A percentile compares a stretch with the other conserved stretches of the same genome.
Evolutionary conservation across 1,140 invertebrate genomes (phyloP).

Genomic region (Idris sp.): DNA sequence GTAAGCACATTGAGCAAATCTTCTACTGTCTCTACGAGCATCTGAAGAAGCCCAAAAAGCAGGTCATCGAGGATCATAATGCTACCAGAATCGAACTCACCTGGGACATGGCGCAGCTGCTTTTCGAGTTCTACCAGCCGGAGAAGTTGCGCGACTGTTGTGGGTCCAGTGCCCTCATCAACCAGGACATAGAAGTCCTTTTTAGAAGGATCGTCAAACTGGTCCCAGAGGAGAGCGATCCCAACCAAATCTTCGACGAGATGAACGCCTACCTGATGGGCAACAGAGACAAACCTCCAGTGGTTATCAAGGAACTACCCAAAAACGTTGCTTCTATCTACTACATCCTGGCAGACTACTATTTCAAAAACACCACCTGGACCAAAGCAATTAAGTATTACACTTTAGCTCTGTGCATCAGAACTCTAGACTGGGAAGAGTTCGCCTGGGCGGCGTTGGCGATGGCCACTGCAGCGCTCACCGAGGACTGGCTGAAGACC

Average conservation of each 20-base stretch:
- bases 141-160: slow-evolving; percentile 89
- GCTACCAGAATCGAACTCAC: slow-evolving; percentile 84
- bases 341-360: slow-evolving; percentile 93
- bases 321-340: slow-evolving; percentile 86
- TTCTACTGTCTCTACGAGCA: slow-evolving; percentile 93
- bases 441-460: slow-evolving; percentile 96
- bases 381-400: slow-evolving; percentile 89
- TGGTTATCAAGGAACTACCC: slow-evolving; percentile 74
- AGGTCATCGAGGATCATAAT: slow-evolving; percentile 89
- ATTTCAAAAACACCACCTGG: slow-evolving; percentile 89
- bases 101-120: slow-evolving; percentile 86
- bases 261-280: slow-evolving; percentile 84
- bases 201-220: slow-evolving; percentile 86
- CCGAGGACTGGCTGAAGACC: slow-evolving; percentile 90
- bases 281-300: slow-evolving; percentile 78
- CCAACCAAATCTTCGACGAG: slow-evolving; percentile 80
- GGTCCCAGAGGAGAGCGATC: slow-evolving; percentile 84
- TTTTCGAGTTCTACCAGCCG: slow-evolving; percentile 92
- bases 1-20: slow-evolving; percentile 90
- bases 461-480: slow-evolving; percentile 86
- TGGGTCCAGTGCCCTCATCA: slow-evolving; percentile 84
- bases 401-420: slow-evolving; percentile 88
- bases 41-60: slow-evolving; percentile 81
- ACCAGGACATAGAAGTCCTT: slow-evolving; percentile 88
- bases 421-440: slow-evolving; percentile 82